A percentile compares a stretch with the other conserved stretches of the same genome.
Evolutionary conservation across 2,797 vertebrate species (phyloP).

Genomic region (Microctenopoma steveboyesi): DNA sequence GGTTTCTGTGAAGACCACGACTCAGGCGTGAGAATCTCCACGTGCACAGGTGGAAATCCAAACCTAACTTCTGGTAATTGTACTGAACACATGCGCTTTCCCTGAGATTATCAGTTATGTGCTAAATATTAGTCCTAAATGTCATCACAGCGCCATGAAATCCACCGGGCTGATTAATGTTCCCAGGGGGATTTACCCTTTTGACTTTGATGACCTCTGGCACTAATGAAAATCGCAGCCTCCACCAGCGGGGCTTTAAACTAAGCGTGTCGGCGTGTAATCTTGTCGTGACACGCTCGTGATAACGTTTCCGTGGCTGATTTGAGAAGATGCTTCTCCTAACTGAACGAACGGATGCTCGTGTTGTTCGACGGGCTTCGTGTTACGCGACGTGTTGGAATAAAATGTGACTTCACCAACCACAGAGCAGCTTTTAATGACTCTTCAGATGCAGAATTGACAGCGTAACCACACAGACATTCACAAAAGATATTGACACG

Average conservation of each 20-base stretch:
- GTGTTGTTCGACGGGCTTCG: neutral
- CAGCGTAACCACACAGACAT: slow-evolving; percentile 9
- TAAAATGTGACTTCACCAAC: neutral
- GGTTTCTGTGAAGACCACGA: neutral
- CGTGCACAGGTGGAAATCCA: neutral
- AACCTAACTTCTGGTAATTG: neutral
- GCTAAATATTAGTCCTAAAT: slow-evolving; percentile 3
- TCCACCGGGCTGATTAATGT: slow-evolving; percentile 34
- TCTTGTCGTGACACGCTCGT: slow-evolving; percentile 23
- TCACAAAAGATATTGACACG: slow-evolving; percentile 24
- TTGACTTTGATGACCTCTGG: slow-evolving; percentile 44
- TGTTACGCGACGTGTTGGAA: neutral
- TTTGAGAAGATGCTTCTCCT: slow-evolving; percentile 4
- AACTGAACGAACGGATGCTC: neutral
- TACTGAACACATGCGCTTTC: neutral
- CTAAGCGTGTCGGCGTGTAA: slow-evolving; percentile 38
- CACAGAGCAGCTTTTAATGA: neutral
- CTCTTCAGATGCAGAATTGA: neutral
- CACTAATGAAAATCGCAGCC: slow-evolving; percentile 34
- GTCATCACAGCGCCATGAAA: slow-evolving; percentile 23
- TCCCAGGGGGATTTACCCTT: slow-evolving; percentile 42
- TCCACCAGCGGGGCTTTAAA: slow-evolving; percentile 27
- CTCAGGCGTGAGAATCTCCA: neutral
- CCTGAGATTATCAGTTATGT: neutral
- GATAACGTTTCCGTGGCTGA: slow-evolving; percentile 3